Conservation (phyloP, 2,888 invertebrate species). For the Sinentomon sp. region DNA sequence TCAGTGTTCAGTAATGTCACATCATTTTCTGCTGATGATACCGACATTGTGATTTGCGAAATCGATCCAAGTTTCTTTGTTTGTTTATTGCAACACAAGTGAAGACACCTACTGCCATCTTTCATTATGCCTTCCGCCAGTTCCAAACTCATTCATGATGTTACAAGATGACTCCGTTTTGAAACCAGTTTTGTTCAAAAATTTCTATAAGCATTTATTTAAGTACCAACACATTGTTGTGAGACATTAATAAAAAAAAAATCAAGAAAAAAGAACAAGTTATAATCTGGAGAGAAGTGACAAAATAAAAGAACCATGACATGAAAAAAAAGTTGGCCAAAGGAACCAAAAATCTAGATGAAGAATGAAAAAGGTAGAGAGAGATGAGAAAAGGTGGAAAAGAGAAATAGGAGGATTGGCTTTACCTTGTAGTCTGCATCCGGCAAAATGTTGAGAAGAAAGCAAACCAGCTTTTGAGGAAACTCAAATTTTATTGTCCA, state of each 20-base stretch:
- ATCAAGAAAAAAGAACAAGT: background rate
- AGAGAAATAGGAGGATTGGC: background rate
- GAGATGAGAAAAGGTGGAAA: conserved; percentile 1
- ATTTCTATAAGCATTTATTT: too few species aligned
- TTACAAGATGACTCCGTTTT: too few species aligned
- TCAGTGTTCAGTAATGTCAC: too few species aligned
- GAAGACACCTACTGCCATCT: too few species aligned
- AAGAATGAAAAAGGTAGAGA: background rate
- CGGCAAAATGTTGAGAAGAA: conserved; percentile 77
- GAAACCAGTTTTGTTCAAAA: too few species aligned
- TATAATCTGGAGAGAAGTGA: background rate
- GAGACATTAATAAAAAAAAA: conserved; percentile 6
- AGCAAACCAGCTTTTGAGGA: conserved; percentile 84
- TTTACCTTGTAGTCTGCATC: conserved; percentile 72
- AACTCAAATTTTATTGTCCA: conserved; percentile 96
- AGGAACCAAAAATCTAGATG: background rate
- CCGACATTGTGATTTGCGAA: too few species aligned
- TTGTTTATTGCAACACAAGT: too few species aligned
- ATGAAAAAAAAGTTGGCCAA: background rate
- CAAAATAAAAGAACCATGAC: background rate
- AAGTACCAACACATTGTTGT: too few species aligned
- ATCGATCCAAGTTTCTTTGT: too few species aligned
- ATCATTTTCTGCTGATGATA: too few species aligned
- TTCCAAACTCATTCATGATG: too few species aligned
- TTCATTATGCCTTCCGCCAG: too few species aligned